phyloP scores from a whole-genome alignment of 2,797 vertebrate genomes.

The Pelobates cultripes region DNA sequence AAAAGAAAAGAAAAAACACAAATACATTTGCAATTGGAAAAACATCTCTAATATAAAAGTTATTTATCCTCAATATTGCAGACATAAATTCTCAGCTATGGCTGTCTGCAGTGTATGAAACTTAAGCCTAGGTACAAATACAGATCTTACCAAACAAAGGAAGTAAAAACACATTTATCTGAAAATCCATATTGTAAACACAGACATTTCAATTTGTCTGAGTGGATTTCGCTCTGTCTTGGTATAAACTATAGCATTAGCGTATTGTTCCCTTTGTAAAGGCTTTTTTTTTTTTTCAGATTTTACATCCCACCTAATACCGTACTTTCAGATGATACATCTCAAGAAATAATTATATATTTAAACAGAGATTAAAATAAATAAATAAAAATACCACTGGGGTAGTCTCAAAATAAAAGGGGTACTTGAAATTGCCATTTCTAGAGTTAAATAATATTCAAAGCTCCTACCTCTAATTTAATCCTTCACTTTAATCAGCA shows the following conservation, averaged over 20 bases:
- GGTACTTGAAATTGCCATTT: background rate
- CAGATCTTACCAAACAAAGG: constrained; percentile 39
- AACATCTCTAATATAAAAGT: background rate
- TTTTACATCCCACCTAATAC: constrained; percentile 11
- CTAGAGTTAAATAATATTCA: too few relatives aligned
- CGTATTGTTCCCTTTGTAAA: constrained; percentile 26
- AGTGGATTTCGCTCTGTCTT: constrained; percentile 44
- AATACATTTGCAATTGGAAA: background rate
- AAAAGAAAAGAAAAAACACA: background rate
- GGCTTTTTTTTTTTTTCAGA: constrained; percentile 13
- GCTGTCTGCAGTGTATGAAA: constrained; percentile 39
- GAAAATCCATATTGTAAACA: constrained; percentile 53
- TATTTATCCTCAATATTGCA: background rate
- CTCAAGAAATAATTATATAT: constrained; percentile 20
- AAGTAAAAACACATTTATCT: constrained; percentile 55
- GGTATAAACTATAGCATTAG: constrained; percentile 41
- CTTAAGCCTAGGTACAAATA: constrained; percentile 30
- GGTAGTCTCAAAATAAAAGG: too few relatives aligned
- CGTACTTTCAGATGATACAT: constrained; percentile 32
- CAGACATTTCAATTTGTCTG: constrained; percentile 51
- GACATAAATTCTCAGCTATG: constrained; percentile 38
- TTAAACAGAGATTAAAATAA: too few relatives aligned
- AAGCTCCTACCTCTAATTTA: too few relatives aligned
- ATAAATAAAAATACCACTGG: too few relatives aligned
- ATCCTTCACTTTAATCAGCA: too few relatives aligned